Percentiles rank a stretch among this genome's conserved stretches.
These are phyloP conservation scores for Halictus ligatus DNA, from an alignment of 2,888 invertebrate genomes.

Conservation along the genomic window DNA sequence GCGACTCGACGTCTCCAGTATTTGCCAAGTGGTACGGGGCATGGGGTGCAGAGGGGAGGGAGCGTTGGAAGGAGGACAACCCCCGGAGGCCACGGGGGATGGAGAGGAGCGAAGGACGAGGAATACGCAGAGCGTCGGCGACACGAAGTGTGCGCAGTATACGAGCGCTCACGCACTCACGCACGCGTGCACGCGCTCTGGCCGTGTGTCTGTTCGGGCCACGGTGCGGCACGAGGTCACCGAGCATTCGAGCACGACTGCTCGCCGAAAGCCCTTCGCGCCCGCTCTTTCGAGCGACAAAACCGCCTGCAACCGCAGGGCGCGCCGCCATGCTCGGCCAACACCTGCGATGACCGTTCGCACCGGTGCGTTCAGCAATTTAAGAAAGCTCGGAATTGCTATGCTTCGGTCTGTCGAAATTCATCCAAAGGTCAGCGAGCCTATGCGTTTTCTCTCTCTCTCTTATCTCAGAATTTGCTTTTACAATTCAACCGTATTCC, in stretches of 20 bases:
- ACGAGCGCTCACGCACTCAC: conserved; percentile 34
- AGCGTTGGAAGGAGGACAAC: conserved; percentile 1
- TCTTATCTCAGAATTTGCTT: no score
- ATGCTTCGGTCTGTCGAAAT: no score
- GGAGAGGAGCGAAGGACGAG: background rate
- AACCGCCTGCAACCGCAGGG: background rate
- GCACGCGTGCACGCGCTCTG: conserved; percentile 24
- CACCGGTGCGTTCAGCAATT: no score
- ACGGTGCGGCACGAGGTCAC: conserved; percentile 40
- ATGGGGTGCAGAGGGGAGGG: background rate
- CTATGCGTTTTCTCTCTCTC: no score
- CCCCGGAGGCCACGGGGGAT: background rate
- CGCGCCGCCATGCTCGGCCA: background rate
- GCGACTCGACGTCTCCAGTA: conserved; percentile 74
- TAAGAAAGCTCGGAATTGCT: background rate
- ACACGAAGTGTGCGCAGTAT: conserved; percentile 47
- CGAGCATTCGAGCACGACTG: conserved; percentile 33
- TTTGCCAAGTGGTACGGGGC: conserved; percentile 73
- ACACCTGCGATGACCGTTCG: background rate
- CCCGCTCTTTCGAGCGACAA: background rate
- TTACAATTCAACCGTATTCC: background rate
- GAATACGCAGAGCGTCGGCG: background rate
- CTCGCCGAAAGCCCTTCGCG: background rate
- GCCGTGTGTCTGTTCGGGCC: conserved; percentile 24
- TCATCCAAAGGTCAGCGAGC: no score